phyloP scores from a whole-genome alignment of 2,888 invertebrate species.

The Frankliniella intonsa region DNA sequence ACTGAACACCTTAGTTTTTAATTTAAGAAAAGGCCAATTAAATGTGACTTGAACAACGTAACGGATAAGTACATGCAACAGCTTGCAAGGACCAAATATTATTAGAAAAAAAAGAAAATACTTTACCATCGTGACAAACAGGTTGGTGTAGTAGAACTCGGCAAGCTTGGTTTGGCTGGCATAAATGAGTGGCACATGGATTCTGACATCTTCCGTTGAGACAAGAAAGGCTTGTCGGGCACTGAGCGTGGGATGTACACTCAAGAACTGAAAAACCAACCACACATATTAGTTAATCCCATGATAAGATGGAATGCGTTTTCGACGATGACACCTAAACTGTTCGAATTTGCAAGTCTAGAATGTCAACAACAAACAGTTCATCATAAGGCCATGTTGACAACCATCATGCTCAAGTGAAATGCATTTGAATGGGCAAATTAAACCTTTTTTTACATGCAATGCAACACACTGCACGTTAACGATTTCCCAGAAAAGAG shows the following conservation, averaged over 20 bases:
- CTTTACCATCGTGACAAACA: conserved; percentile 71
- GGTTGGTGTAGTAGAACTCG: conserved; percentile 78
- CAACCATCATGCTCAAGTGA: not conserved
- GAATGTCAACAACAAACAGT: not conserved
- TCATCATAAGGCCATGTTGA: not conserved
- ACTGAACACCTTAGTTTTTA: not conserved
- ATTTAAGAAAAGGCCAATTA: conserved; percentile 40
- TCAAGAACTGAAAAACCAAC: conserved; percentile 59
- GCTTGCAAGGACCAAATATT: conserved; percentile 9
- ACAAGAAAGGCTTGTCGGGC: conserved; percentile 72
- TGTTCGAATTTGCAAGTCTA: not conserved
- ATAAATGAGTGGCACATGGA: conserved; percentile 75
- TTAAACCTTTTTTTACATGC: not conserved
- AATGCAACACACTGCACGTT: not conserved
- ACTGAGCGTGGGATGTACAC: conserved; percentile 75
- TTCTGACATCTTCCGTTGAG: conserved; percentile 73
- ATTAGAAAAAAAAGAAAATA: conserved; percentile 28
- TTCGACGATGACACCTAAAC: not conserved
- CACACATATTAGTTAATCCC: conserved; percentile 35
- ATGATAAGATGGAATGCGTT: conserved; percentile 26
- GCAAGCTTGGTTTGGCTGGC: conserved; percentile 69
- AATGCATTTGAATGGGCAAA: not conserved
- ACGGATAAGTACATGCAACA: too few species aligned
- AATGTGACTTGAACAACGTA: conserved; percentile 30
- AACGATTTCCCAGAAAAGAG: not conserved